A percentile compares a stretch with the other conserved stretches of the same genome.
phyloP scores from a whole-genome alignment of 1,140 invertebrate species.

The Triops longicaudatus region DNA sequence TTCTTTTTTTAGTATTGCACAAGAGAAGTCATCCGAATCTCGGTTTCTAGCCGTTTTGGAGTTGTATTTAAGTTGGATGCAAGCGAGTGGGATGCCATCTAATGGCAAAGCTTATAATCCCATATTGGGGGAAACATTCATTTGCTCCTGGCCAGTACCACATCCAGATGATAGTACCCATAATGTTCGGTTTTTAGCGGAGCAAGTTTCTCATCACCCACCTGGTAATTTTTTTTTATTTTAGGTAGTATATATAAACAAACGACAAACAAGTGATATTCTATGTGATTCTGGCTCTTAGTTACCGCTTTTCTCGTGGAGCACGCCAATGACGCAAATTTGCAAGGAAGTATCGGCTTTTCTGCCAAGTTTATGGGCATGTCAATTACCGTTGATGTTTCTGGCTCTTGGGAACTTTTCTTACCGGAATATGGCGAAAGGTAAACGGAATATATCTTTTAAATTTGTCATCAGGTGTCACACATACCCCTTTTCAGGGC shows the following conservation, averaged over 20 bases:
- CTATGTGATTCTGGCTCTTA: slow-evolving; percentile 3
- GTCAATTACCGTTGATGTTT: slow-evolving; percentile 12
- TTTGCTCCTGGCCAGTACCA: slow-evolving; percentile 42
- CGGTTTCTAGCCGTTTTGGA: slow-evolving; percentile 19
- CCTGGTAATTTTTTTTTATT: slow-evolving; percentile 38
- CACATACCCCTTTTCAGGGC: too few species aligned
- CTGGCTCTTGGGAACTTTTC: slow-evolving; percentile 17
- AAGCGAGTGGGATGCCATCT: slow-evolving; percentile 33
- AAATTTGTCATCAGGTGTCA: not conserved
- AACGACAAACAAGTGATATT: too few species aligned
- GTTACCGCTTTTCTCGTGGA: slow-evolving; percentile 24
- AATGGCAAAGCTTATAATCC: slow-evolving; percentile 53
- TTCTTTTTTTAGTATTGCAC: slow-evolving; percentile 2
- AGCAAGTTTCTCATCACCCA: slow-evolving; percentile 51
- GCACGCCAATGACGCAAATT: not conserved
- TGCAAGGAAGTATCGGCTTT: slow-evolving; percentile 20
- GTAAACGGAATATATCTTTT: not conserved
- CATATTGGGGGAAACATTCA: slow-evolving; percentile 49
- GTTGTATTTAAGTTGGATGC: slow-evolving; percentile 26
- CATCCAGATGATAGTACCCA: slow-evolving; percentile 17
- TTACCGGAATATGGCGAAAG: slow-evolving; percentile 13
- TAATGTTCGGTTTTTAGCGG: slow-evolving; percentile 42
- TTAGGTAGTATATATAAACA: too few species aligned
- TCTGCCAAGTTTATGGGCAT: slow-evolving; percentile 29
- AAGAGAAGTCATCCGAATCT: not conserved